A percentile compares a stretch with the other conserved stretches of the same genome.
phyloP scores from a whole-genome alignment of 1,140 invertebrate genomes.

The Metopolophium dirhodum region DNA sequence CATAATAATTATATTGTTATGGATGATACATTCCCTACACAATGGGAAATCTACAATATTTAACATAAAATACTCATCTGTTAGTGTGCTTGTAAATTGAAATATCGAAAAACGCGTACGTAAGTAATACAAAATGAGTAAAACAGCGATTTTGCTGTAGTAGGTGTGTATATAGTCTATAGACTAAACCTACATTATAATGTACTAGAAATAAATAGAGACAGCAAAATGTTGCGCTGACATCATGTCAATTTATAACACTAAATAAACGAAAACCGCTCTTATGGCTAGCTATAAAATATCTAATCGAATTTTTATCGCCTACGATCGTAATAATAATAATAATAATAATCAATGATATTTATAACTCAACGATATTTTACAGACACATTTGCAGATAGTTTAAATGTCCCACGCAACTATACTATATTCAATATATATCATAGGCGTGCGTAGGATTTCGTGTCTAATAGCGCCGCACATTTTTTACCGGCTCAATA shows the following conservation, averaged over 20 bases:
- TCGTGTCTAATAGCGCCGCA: too few relatives aligned
- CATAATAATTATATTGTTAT: conserved; percentile 11
- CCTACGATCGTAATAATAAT: background rate
- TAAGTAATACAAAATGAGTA: background rate
- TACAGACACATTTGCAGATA: background rate
- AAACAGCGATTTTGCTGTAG: background rate
- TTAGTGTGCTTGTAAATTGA: background rate
- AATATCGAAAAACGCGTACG: background rate
- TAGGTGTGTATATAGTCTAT: too few relatives aligned
- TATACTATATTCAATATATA: too few relatives aligned
- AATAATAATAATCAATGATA: background rate
- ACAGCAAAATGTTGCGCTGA: background rate
- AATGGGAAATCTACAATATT: background rate
- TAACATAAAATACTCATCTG: background rate
- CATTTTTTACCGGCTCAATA: too few relatives aligned
- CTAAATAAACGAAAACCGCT: background rate
- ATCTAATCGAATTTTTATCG: background rate
- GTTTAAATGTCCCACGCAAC: too few relatives aligned
- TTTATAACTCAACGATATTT: background rate
- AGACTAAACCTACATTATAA: background rate
- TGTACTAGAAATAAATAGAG: background rate
- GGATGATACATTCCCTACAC: background rate
- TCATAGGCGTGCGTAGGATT: too few relatives aligned
- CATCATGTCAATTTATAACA: background rate
- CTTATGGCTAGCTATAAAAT: background rate